phyloP scores from a whole-genome alignment of 2,888 invertebrate genomes.

The Opisthograptis luteolata region DNA sequence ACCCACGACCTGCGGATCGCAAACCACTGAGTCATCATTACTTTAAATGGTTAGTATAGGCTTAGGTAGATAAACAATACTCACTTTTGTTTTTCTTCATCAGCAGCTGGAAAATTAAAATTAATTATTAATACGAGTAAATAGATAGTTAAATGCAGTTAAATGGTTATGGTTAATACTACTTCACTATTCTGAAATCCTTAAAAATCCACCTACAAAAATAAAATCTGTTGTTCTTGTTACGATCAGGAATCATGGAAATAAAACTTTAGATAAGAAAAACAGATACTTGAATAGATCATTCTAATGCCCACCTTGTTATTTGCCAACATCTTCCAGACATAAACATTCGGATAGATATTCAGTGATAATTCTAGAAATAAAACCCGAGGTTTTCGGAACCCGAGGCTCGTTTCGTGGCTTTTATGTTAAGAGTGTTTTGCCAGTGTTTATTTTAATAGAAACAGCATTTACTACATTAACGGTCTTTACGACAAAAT shows the following conservation, averaged over 20 bases:
- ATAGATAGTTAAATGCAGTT: too few relatives aligned
- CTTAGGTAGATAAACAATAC: conserved; percentile 63
- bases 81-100: conserved; percentile 98
- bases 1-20: too few relatives aligned
- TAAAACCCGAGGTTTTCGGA: conserved; percentile 38
- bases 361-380: conserved; percentile 53
- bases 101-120: conserved; percentile 92
- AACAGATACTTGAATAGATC: conserved; percentile 30
- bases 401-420: conserved; percentile 19
- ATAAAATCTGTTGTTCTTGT: conserved; percentile 4
- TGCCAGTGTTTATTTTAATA: conserved; percentile 1
- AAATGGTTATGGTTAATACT: too few relatives aligned
- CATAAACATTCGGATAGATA: conserved; percentile 55
- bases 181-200: too few relatives aligned
- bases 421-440: conserved; percentile 23
- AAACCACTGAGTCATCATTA: too few relatives aligned
- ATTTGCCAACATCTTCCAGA: conserved; percentile 54
- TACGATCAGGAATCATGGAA: conserved; percentile 1
- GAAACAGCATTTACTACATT: background rate
- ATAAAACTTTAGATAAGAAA: conserved; percentile 23
- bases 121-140: conserved; percentile 21
- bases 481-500: background rate
- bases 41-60: too few relatives aligned
- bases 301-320: conserved; percentile 30
- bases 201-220: background rate